Evolutionary conservation across 2,797 vertebrate species (phyloP).

Genomic region (Caiman crocodilus): DNA sequence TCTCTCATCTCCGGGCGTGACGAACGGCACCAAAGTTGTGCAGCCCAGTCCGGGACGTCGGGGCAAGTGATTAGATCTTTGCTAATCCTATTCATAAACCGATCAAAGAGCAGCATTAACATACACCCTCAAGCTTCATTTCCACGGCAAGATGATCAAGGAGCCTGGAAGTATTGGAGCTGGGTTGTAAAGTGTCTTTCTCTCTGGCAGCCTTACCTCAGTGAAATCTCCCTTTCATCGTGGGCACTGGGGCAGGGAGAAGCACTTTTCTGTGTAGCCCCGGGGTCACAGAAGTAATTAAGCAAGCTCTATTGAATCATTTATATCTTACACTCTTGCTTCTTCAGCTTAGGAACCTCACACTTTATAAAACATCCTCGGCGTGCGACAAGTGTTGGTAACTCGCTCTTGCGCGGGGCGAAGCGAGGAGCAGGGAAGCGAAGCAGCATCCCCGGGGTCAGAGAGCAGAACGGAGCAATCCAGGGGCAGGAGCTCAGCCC

Average conservation of each 20-base stretch:
- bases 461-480: neutral
- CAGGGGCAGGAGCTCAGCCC: neutral
- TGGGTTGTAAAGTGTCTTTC: neutral
- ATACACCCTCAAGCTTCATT: neutral
- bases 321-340: neutral
- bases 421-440: neutral
- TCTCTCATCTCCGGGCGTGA: neutral
- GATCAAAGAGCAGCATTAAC: fast-evolving
- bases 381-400: neutral
- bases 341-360: neutral
- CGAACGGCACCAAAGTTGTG: neutral
- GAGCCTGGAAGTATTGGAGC: neutral
- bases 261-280: neutral
- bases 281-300: neutral
- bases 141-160: neutral
- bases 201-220: neutral
- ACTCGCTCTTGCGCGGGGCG: neutral
- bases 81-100: neutral
- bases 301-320: neutral
- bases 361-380: neutral
- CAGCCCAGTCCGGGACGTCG: neutral
- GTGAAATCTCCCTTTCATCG: neutral
- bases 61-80: neutral
- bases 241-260: neutral
- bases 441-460: neutral